Evolutionary conservation across 2,113 vertebrate genomes (phyloP).

Genomic region (Sakesphorus luctuosus): DNA sequence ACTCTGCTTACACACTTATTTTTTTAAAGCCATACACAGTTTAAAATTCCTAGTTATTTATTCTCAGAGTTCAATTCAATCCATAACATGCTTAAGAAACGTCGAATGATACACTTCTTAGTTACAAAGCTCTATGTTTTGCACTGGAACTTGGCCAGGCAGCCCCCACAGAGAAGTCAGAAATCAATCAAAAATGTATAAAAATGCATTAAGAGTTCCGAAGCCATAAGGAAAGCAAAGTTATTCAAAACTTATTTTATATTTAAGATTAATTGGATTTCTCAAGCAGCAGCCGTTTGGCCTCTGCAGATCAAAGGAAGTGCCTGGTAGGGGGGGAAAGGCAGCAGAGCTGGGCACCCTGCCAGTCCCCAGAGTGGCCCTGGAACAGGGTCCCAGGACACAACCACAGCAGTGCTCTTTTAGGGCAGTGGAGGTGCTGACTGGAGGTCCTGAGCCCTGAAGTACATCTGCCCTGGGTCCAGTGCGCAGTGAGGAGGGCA

Average conservation of each 20-base stretch:
- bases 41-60: background rate
- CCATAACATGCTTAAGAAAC: background rate
- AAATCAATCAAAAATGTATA: background rate
- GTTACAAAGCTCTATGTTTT: background rate
- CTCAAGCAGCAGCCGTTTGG: background rate
- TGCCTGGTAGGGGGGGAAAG: background rate
- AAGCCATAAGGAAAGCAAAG: background rate
- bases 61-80: background rate
- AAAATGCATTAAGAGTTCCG: background rate
- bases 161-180: background rate
- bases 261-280: background rate
- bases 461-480: background rate
- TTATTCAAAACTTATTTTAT: background rate
- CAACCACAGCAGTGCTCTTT: accelerated
- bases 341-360: background rate
- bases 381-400: background rate
- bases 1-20: background rate
- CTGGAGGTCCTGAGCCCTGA: background rate
- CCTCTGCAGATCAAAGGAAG: background rate
- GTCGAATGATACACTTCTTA: background rate
- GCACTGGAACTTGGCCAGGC: background rate
- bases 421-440: accelerated
- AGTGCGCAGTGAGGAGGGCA: accelerated
- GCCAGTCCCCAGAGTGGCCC: background rate
- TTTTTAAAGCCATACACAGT: background rate